Evolutionary conservation across 1,140 invertebrate genomes (phyloP).

Genomic region (Muscidifurax raptorellus): DNA sequence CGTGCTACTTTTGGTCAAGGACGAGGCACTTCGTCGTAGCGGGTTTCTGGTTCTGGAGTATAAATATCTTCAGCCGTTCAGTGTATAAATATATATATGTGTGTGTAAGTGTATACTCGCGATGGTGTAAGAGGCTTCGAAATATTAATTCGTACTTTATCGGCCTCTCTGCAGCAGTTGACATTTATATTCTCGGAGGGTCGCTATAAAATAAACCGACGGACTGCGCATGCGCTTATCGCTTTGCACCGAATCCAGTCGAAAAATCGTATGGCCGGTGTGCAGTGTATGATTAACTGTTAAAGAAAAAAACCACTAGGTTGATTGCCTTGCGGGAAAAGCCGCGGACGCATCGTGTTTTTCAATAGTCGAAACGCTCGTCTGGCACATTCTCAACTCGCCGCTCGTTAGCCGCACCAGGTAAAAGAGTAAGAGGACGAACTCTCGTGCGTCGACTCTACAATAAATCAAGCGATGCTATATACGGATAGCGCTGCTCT

Average conservation of each 20-base stretch:
- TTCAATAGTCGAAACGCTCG: constrained; percentile 29
- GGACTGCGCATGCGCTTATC: no score
- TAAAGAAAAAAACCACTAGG: constrained; percentile 39
- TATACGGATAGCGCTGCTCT: no score
- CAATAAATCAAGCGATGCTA: constrained; percentile 25
- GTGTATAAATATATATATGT: no score
- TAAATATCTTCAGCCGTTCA: background rate
- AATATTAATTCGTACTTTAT: constrained; percentile 3
- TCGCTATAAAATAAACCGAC: background rate
- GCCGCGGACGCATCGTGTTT: constrained; percentile 27
- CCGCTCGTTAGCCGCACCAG: no score
- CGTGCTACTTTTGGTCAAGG: constrained; percentile 25
- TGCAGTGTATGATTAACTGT: constrained; percentile 22
- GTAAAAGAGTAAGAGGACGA: background rate
- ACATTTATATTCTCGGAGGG: background rate
- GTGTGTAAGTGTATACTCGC: no score
- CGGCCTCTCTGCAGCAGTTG: background rate
- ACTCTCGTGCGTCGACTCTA: constrained; percentile 24
- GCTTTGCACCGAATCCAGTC: no score
- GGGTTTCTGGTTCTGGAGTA: no score
- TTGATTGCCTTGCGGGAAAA: constrained; percentile 44
- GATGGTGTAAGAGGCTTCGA: background rate
- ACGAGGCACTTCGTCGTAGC: background rate
- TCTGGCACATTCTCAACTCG: background rate
- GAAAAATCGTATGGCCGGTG: no score